Evolutionary conservation across 2,888 invertebrate species (phyloP), one percentile per base, ranked within the genome.

Genomic region (Megastigmus dorsalis): DNA sequence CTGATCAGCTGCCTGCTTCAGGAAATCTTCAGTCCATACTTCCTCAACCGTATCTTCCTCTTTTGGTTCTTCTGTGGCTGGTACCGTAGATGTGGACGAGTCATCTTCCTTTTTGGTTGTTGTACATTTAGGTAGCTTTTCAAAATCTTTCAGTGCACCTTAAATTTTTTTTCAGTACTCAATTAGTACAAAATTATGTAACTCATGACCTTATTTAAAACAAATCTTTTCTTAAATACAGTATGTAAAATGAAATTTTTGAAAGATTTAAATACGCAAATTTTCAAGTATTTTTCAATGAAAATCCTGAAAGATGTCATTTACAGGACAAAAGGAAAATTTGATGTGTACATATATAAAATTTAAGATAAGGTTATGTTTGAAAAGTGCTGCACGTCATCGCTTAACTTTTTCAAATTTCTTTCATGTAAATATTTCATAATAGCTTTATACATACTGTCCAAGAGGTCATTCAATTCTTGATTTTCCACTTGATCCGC

Each of bases 11-110:
- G 93, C 93, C 84, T 93, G 92, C 80, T 92, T 91, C 2, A 94
- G 91, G 81, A 94, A 94, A 83, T 94, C 94, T 72, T 93, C 92
- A 0, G 92, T 91, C 93, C 94, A 94, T 80, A 92, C 89, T 80
- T 91, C 92, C 57, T 89, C 43, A 55, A 76, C 52, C 77, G 81
- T 30, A 10, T 78, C 77, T 36, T 69, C 55, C 70, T 50, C 80
- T 73, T 76, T 79, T 20, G 67, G 82, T 75, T 75, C 79, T 60
- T 80, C 78, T 20, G 28, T 6, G 30, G 54, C 23, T 23, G 62
- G 9, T 70, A 69, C 55, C 74, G 82, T 72, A 23, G 70, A 38
- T 48, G 75, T 67, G 10, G 79, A 75, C 36, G 77, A 69, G 13
- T 10, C 60, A 30, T 78, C 73, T 15, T 79, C 77, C 30, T 80